These are phyloP conservation scores for Saccostrea cuccullata DNA, from an alignment of 1,140 invertebrate species.

Conservation along the genomic window DNA sequence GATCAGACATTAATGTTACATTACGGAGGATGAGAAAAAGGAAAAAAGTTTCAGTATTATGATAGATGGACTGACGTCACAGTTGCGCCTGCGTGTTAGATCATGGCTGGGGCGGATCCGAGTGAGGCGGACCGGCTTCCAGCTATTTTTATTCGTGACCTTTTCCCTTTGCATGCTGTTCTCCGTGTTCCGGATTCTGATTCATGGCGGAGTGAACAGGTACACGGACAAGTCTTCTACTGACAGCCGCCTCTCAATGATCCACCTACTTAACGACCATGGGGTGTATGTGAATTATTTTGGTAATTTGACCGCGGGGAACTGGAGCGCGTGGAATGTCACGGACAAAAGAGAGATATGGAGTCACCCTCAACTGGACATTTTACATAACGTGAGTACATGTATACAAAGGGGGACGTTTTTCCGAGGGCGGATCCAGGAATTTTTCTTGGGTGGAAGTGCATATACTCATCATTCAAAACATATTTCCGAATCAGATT, in stretches of 20 bases:
- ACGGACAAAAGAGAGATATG: constrained; percentile 41
- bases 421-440: too few relatives aligned
- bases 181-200: not conserved
- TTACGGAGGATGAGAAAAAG: not conserved
- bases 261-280: constrained; percentile 15
- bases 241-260: not conserved
- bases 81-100: not conserved
- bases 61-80: constrained; percentile 15
- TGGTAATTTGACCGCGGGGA: not conserved
- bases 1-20: not conserved
- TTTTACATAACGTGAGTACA: constrained; percentile 57
- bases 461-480: too few relatives aligned
- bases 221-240: not conserved
- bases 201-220: not conserved
- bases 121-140: not conserved
- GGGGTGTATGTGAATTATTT: not conserved
- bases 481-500: too few relatives aligned
- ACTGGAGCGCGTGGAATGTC: not conserved
- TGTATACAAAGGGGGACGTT: too few relatives aligned
- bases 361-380: constrained; percentile 59
- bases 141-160: not conserved
- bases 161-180: not conserved
- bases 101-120: constrained; percentile 8
- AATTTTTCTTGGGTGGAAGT: too few relatives aligned
- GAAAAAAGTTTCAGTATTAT: constrained; percentile 10